These are phyloP conservation scores for Chymomyza caudatula DNA, from an alignment of 2,888 invertebrate species.

Conservation along the genomic window DNA sequence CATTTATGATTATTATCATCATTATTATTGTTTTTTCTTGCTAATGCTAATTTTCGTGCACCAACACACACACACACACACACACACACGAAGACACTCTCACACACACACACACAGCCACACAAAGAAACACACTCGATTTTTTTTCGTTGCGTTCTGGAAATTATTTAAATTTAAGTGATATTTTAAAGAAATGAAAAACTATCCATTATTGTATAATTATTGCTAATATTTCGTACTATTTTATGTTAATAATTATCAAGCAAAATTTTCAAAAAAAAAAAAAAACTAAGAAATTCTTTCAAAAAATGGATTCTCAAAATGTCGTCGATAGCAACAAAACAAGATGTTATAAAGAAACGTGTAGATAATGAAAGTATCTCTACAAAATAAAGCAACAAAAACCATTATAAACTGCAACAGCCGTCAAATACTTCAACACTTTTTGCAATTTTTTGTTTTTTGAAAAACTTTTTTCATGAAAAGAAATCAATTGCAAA, in stretches of 20 bases:
- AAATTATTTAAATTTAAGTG: slow-evolving; percentile 74
- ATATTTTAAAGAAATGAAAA: slow-evolving; percentile 61
- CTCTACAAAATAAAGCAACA: slow-evolving; percentile 17
- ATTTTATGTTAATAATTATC: slow-evolving; percentile 29
- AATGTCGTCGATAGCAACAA: neutral
- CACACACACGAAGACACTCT: slow-evolving; percentile 15
- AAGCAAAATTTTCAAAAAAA: slow-evolving; percentile 50
- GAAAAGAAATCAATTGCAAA: slow-evolving; percentile 25
- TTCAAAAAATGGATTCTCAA: slow-evolving; percentile 50
- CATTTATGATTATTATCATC: slow-evolving; percentile 18
- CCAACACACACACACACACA: slow-evolving; percentile 19
- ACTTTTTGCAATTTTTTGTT: slow-evolving; percentile 35
- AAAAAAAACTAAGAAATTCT: slow-evolving; percentile 23
- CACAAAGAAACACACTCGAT: slow-evolving; percentile 33
- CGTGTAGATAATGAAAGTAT: slow-evolving; percentile 26
- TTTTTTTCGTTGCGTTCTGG: slow-evolving; percentile 71
- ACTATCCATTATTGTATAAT: slow-evolving; percentile 68
- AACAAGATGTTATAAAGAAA: slow-evolving; percentile 7
- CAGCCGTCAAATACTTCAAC: slow-evolving; percentile 18
- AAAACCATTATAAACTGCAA: slow-evolving; percentile 5
- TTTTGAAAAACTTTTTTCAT: slow-evolving; percentile 23
- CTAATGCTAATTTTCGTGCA: slow-evolving; percentile 37
- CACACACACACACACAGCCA: slow-evolving; percentile 19
- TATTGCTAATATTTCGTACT: slow-evolving; percentile 52
- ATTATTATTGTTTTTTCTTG: slow-evolving; percentile 44